Conservation (phyloP, 1,140 invertebrate genomes). For the Hyles euphorbiae region DNA sequence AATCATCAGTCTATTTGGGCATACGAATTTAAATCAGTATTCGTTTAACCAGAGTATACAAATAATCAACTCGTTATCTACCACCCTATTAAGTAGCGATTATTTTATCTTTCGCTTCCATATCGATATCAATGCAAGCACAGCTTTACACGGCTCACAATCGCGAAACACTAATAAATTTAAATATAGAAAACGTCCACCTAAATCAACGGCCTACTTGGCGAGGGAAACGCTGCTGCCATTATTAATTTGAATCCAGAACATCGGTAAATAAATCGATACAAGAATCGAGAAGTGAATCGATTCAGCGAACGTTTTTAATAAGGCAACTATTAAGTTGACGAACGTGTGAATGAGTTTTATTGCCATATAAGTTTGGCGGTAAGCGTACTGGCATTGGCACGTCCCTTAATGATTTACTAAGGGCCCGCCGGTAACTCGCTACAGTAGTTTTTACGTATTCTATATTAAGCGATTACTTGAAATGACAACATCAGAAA, state of each 20-base stretch:
- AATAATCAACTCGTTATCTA: too few relatives aligned
- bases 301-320: constrained; percentile 59
- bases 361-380: constrained; percentile 62
- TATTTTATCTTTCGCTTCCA: too few relatives aligned
- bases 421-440: constrained; percentile 15
- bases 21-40: too few relatives aligned
- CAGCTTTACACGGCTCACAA: too few relatives aligned
- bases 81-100: too few relatives aligned
- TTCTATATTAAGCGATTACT: constrained; percentile 1
- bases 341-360: constrained; percentile 72
- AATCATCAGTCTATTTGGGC: too few relatives aligned
- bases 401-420: constrained; percentile 65
- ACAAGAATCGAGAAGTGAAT: constrained; percentile 41
- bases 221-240: constrained; percentile 43
- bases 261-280: constrained; percentile 50
- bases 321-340: constrained; percentile 67
- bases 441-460: not conserved
- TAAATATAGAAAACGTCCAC: constrained; percentile 39
- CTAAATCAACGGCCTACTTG: constrained; percentile 34
- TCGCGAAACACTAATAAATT: constrained; percentile 30
- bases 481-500: not conserved
- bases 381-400: constrained; percentile 41
- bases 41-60: too few relatives aligned
- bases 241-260: constrained; percentile 56
- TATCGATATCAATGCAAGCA: too few relatives aligned